phyloP scores from a whole-genome alignment of 1,140 invertebrate species.

The Brachionus angularis region DNA sequence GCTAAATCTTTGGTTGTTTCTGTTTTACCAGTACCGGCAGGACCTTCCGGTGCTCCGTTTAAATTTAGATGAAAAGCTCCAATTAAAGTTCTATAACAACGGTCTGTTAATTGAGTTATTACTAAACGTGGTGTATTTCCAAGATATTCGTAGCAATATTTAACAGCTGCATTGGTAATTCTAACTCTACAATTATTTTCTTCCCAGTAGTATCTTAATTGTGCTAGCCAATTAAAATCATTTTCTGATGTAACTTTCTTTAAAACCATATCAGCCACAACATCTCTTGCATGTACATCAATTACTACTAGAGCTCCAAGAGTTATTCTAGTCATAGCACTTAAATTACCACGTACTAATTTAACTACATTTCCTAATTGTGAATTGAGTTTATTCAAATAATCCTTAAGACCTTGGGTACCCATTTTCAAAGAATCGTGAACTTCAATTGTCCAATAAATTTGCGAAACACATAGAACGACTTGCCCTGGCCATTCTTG shows the following conservation, averaged over 20 bases:
- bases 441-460: slow-evolving; percentile 58
- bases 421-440: slow-evolving; percentile 49
- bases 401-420: slow-evolving; percentile 46
- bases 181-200: slow-evolving; percentile 49
- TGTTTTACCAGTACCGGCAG: slow-evolving; percentile 69
- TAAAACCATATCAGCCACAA: slow-evolving; percentile 47
- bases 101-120: slow-evolving; percentile 59
- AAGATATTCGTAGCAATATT: slow-evolving; percentile 59
- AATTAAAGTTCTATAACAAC: slow-evolving; percentile 57
- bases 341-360: slow-evolving; percentile 58
- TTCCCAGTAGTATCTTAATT: slow-evolving; percentile 59
- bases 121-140: slow-evolving; percentile 57
- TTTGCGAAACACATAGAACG: slow-evolving; percentile 58
- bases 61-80: slow-evolving; percentile 58
- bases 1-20: slow-evolving; percentile 60
- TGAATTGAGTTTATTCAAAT: slow-evolving; percentile 50
- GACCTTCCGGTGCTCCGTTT: slow-evolving; percentile 50
- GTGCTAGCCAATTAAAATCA: slow-evolving; percentile 59
- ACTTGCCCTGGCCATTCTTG: slow-evolving; percentile 59
- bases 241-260: slow-evolving; percentile 54
- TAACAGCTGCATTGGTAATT: slow-evolving; percentile 58
- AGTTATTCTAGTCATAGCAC: slow-evolving; percentile 56
- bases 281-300: slow-evolving; percentile 56
- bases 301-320: slow-evolving; percentile 56
- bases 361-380: slow-evolving; percentile 56